Evolutionary conservation across 2,113 vertebrate genomes (phyloP).

Genomic region (Mesembrinibis cayennensis): DNA sequence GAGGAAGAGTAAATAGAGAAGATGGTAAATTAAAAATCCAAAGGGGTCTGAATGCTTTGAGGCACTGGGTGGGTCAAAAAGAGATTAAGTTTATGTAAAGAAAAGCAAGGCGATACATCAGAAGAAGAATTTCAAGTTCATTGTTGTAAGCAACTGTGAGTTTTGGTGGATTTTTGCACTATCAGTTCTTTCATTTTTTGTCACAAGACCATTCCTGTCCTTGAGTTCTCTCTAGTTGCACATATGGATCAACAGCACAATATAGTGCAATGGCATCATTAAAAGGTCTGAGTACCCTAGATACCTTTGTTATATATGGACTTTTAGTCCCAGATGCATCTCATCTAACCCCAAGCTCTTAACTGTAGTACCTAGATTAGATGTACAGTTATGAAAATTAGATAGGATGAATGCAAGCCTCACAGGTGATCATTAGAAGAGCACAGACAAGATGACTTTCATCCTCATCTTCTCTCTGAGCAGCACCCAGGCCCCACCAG

Average conservation of each 20-base stretch:
- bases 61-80: not conserved
- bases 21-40: constrained; percentile 19
- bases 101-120: not conserved
- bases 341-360: not conserved
- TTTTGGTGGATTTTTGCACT: not conserved
- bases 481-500: not conserved
- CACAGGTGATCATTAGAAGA: not conserved
- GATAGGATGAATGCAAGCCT: not conserved
- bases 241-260: not conserved
- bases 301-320: not conserved
- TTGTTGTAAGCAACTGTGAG: not conserved
- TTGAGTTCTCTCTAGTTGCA: not conserved
- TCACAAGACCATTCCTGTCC: not conserved
- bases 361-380: not conserved
- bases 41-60: not conserved
- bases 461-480: not conserved
- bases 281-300: not conserved
- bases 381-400: not conserved
- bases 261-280: not conserved
- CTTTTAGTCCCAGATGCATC: not conserved
- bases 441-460: not conserved
- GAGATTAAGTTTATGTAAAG: not conserved
- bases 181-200: not conserved
- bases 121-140: not conserved
- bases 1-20: constrained; percentile 21